Conservation (phyloP, 2,888 invertebrate genomes). For the Caradrina kadenii region DNA sequence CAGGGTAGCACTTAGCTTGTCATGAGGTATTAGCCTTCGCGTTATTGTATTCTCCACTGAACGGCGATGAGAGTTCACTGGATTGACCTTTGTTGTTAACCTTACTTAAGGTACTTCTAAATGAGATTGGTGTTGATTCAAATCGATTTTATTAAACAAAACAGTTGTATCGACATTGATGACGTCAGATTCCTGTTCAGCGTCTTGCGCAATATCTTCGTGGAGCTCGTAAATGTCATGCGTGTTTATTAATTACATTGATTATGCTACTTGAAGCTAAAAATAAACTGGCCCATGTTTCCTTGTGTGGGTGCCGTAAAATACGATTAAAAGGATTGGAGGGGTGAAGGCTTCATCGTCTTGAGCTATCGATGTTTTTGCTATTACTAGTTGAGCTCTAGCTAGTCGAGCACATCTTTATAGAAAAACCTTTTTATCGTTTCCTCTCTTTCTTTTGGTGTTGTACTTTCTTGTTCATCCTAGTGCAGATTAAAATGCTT, state of each 20-base stretch:
- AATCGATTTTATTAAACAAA: slow-evolving; percentile 14
- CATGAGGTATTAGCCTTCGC: slow-evolving; percentile 49
- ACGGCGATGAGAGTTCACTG: slow-evolving; percentile 25
- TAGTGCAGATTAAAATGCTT: not conserved
- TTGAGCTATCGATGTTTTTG: slow-evolving; percentile 8
- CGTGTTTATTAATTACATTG: slow-evolving; percentile 18
- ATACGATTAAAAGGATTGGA: slow-evolving; percentile 13
- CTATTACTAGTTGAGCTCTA: not conserved
- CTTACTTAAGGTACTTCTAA: slow-evolving; percentile 27
- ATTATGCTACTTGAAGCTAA: not conserved
- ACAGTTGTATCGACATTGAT: slow-evolving; percentile 2
- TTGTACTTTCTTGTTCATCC: not conserved
- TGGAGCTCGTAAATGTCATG: not conserved
- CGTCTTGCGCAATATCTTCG: not conserved
- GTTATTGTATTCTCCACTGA: slow-evolving; percentile 50
- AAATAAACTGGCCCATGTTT: slow-evolving; percentile 17
- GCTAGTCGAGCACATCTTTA: not conserved
- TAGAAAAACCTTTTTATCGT: not conserved
- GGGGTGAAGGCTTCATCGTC: slow-evolving; percentile 1
- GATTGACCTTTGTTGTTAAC: slow-evolving; percentile 53
- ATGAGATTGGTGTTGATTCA: slow-evolving; percentile 19
- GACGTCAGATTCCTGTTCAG: not conserved
- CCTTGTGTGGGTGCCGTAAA: slow-evolving; percentile 11
- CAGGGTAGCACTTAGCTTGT: slow-evolving; percentile 54
- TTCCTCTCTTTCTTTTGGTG: not conserved